Conservation (phyloP, 2,888 invertebrate genomes). For the Megalurothrips usitatus region DNA sequence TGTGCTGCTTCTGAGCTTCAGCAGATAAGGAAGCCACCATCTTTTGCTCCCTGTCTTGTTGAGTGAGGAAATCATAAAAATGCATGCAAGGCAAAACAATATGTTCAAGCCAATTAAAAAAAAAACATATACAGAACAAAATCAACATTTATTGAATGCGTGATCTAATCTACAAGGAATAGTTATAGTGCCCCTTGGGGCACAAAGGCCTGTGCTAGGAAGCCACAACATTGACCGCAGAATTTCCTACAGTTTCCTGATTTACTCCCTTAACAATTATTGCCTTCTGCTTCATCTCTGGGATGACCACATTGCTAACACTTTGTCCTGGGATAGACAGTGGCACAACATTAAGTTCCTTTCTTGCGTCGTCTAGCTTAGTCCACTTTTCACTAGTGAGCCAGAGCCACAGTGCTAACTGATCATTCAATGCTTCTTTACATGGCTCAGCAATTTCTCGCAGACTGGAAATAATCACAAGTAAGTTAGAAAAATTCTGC, state of each 20-base stretch:
- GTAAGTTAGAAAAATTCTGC: constrained; percentile 37
- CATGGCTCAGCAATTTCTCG: constrained; percentile 52
- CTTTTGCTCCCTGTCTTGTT: background rate
- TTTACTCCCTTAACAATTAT: background rate
- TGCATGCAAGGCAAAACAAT: background rate
- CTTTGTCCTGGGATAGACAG: background rate
- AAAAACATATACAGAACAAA: background rate
- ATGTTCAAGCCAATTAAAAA: background rate
- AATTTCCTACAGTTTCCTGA: background rate
- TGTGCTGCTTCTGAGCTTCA: background rate
- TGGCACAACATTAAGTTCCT: background rate
- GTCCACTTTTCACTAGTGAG: constrained; percentile 78
- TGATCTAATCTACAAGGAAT: constrained; percentile 7
- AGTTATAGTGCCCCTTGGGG: constrained; percentile 12
- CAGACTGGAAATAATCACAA: constrained; percentile 49
- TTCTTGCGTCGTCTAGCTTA: constrained; percentile 40
- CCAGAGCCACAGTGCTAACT: constrained; percentile 66
- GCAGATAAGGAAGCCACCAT: background rate
- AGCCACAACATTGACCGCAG: background rate
- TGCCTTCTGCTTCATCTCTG: background rate
- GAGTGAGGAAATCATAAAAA: background rate
- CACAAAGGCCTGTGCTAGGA: constrained; percentile 8
- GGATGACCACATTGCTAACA: background rate
- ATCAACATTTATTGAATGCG: constrained; percentile 4
- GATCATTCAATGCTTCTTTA: constrained; percentile 52